Conservation (phyloP, 2,113 vertebrate genomes). For the Mesitornis unicolor region DNA sequence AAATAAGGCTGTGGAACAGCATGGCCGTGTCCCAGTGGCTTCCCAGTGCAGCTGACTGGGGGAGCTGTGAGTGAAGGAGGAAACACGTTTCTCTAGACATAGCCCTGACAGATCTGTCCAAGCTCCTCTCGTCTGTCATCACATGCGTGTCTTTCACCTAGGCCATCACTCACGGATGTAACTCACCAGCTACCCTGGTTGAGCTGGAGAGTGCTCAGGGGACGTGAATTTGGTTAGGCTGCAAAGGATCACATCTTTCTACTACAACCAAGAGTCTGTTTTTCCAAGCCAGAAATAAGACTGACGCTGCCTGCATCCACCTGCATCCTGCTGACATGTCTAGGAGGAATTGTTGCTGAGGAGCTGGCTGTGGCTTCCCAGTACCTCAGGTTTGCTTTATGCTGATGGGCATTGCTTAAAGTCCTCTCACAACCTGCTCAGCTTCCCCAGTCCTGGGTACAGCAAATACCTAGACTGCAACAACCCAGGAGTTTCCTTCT, state of each 20-base stretch:
- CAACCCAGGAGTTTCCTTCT: not conserved
- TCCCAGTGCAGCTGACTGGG: not conserved
- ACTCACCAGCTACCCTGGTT: not conserved
- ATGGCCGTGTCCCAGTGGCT: not conserved
- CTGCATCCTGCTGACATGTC: not conserved
- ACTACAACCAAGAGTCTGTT: not conserved
- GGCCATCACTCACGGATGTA: rapidly evolving
- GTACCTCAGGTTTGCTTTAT: not conserved
- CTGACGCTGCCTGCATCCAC: not conserved
- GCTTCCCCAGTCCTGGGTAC: not conserved
- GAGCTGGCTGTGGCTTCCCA: not conserved
- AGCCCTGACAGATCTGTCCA: not conserved
- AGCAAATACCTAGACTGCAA: not conserved
- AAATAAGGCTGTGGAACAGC: not conserved
- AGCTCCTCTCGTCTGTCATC: not conserved
- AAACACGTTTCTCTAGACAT: not conserved
- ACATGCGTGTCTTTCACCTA: rapidly evolving
- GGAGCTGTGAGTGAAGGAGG: not conserved
- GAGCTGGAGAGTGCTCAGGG: not conserved
- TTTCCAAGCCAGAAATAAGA: not conserved
- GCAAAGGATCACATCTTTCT: not conserved
- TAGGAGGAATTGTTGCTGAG: not conserved
- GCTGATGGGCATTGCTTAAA: not conserved
- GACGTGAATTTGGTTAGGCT: not conserved
- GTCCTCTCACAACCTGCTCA: not conserved